Base-by-base conservation (phyloP, 2,888 invertebrate species). In the Cheilosia impressa region DNA sequence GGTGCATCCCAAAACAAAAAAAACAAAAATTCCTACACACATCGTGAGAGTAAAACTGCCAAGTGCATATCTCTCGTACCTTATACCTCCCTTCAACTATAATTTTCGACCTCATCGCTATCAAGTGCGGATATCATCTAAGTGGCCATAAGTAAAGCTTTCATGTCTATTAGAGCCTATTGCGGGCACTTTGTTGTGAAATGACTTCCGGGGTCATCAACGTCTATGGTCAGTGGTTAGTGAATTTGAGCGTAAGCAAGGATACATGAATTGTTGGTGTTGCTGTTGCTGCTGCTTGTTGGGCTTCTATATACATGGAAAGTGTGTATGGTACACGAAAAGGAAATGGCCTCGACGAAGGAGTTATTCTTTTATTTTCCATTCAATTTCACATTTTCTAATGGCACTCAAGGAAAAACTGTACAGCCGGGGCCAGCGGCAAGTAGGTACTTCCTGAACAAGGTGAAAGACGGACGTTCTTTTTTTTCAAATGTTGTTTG, bases 131-230 rank as follows among this genome's bases (percentile, higher is more conserved):
- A 83, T 73, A 78, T 83, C 72, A 69, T 73, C 78, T 83, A 78
- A 83, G 83, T 83, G 78, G 83, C 78, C 62, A 83, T 83, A 83
- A 83, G 83, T 78, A 78, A 83, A 78, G 68, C 78, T 78, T 83
- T 73, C 83, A 78, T 83, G 83, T 83, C 82, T 78, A 83, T 83
- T 83, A 83, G 83, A 69, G 83, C 83, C 83, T 83, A 83, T 83
- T 83, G 78, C 78, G 73, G 78, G 78, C 72, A 78, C 83, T 83
- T 83, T 83, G 83, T 83, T 83, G 83, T 73, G 78, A 78, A 83
- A 83, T 78, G 83, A 78, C 83, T 83, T 83, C 83, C 83, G 83
- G 72, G 60, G 78, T 83, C 78, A 78, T 83, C 83, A 83, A 73
- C 73, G 78, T 83, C 83, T 78, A 77, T 72, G 82, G 77, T 68